Evolutionary conservation across 2,113 vertebrate species (phyloP).

Genomic region (Catagonus wagneri): DNA sequence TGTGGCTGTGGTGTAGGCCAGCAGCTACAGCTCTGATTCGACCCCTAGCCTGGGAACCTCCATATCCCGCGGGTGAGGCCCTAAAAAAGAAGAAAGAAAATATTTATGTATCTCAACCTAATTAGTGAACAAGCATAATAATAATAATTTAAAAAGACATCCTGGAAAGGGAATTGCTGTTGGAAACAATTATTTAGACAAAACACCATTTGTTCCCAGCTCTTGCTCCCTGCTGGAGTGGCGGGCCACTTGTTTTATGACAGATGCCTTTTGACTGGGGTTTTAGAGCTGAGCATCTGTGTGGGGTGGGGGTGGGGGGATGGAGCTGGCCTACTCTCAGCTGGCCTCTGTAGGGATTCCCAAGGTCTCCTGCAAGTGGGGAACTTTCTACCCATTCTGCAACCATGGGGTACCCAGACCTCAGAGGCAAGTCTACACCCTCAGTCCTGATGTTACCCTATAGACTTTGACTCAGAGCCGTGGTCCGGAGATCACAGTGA

Average conservation of each 20-base stretch:
- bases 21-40: no score
- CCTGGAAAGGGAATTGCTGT: constrained; percentile 75
- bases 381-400: neutral
- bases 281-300: constrained; percentile 55
- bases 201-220: constrained; percentile 78
- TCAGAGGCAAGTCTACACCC: neutral
- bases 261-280: constrained; percentile 75
- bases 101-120: constrained; percentile 74
- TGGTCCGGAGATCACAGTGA: neutral
- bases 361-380: neutral
- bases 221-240: constrained; percentile 67
- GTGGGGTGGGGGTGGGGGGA: neutral
- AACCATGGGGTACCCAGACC: neutral
- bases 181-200: constrained; percentile 78
- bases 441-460: neutral
- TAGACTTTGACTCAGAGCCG: neutral
- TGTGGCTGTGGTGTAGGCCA: no score
- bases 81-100: no score
- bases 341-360: neutral
- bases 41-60: no score
- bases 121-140: constrained; percentile 66
- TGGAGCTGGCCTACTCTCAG: neutral
- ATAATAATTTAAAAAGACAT: constrained; percentile 35
- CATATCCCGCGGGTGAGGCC: no score
- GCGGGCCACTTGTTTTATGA: constrained; percentile 72